Evolutionary conservation across 2,113 vertebrate species (phyloP).

Genomic region (Caranx melampygus): DNA sequence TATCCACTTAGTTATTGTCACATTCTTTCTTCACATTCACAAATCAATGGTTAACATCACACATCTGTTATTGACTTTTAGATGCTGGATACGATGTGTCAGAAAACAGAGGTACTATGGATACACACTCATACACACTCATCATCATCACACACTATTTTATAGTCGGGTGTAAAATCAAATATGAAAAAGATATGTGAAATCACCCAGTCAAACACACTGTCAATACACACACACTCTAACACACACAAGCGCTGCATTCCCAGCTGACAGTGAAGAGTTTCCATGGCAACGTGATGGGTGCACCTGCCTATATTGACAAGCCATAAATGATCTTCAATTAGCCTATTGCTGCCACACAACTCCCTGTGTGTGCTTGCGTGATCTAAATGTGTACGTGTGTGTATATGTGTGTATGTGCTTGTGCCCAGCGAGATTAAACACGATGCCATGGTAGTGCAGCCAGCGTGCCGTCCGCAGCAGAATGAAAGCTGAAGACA

Average conservation of each 20-base stretch:
- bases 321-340: conserved; percentile 58
- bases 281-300: conserved; percentile 73
- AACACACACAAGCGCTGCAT: conserved; percentile 1
- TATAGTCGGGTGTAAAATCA: background rate
- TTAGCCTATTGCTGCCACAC: conserved; percentile 7
- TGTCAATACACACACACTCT: background rate
- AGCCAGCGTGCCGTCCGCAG: conserved; percentile 39
- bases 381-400: background rate
- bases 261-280: conserved; percentile 30
- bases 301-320: conserved; percentile 60
- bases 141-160: background rate
- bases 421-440: conserved; percentile 16
- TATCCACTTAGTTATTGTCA: too few species aligned
- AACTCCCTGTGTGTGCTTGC: background rate
- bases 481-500: conserved; percentile 57
- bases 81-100: background rate
- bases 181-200: background rate
- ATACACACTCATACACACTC: background rate
- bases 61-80: background rate
- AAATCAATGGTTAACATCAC: background rate
- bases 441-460: background rate
- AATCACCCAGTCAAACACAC: background rate
- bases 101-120: background rate
- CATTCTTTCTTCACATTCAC: background rate
- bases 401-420: background rate